Percentiles rank a stretch among this genome's conserved stretches.
Evolutionary conservation across 2,888 invertebrate species (phyloP).

Genomic region (Rapana venosa): DNA sequence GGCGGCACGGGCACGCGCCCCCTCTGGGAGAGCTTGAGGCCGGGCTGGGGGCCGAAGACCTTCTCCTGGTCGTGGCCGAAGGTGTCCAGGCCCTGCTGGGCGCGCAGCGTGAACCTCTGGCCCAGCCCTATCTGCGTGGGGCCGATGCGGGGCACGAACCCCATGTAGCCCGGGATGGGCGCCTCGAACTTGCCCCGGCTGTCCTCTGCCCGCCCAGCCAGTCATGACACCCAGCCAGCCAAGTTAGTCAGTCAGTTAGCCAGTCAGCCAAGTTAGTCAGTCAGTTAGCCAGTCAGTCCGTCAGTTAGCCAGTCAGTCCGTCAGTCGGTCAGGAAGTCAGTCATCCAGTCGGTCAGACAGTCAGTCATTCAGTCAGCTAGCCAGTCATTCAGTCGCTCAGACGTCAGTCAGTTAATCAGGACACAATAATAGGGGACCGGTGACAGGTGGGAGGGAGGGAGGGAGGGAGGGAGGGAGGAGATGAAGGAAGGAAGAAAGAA

Average conservation of each 20-base stretch:
- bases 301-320: too few relatives aligned
- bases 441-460: too few relatives aligned
- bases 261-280: too few relatives aligned
- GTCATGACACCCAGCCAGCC: not conserved
- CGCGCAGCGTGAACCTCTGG: slow-evolving; percentile 68
- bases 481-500: too few relatives aligned
- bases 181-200: slow-evolving; percentile 52
- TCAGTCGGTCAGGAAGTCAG: not conserved
- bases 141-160: slow-evolving; percentile 76
- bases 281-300: too few relatives aligned
- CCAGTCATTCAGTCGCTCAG: too few relatives aligned
- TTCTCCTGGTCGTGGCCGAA: slow-evolving; percentile 67
- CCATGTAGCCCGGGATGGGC: slow-evolving; percentile 78
- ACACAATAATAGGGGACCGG: too few relatives aligned
- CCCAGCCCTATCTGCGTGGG: slow-evolving; percentile 78
- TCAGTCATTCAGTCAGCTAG: too few relatives aligned
- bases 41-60: not conserved
- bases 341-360: not conserved
- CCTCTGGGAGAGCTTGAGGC: not conserved
- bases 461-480: too few relatives aligned
- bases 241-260: too few relatives aligned
- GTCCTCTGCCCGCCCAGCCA: too few relatives aligned
- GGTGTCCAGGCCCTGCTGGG: slow-evolving; percentile 72
- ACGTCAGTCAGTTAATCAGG: too few relatives aligned
- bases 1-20: not conserved